Evolutionary conservation across 2,888 invertebrate species (phyloP).

Genomic region (Fragum sueziense): DNA sequence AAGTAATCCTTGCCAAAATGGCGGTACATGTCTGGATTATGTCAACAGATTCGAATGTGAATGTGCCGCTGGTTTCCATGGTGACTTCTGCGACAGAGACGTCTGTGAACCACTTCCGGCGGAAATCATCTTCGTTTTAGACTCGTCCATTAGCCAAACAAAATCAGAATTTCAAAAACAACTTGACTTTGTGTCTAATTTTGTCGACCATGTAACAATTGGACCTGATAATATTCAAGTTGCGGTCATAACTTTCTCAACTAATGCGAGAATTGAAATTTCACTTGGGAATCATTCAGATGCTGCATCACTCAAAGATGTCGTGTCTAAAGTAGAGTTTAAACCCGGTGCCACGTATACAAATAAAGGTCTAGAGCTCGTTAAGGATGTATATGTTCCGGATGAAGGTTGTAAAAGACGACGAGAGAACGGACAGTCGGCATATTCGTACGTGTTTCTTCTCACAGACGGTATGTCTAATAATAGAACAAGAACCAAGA

Average conservation of each 20-base stretch:
- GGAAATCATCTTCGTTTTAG: conserved; percentile 41
- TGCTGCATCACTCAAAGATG: conserved; percentile 17
- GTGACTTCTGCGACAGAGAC: conserved; percentile 30
- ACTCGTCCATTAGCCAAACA: conserved; percentile 38
- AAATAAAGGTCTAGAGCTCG: conserved; percentile 28
- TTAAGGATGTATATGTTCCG: not conserved
- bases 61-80: conserved; percentile 13
- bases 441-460: conserved; percentile 17
- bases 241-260: conserved; percentile 35
- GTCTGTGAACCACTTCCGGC: conserved; percentile 41
- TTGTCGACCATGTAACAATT: conserved; percentile 23
- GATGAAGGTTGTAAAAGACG: not conserved
- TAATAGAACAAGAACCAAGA: conserved; percentile 20
- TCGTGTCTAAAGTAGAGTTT: conserved; percentile 19
- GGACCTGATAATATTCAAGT: conserved; percentile 30
- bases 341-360: conserved; percentile 30
- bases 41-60: conserved; percentile 25
- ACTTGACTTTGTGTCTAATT: conserved; percentile 30
- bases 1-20: conserved; percentile 28
- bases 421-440: conserved; percentile 20
- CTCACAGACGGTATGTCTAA: conserved; percentile 40
- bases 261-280: conserved; percentile 24
- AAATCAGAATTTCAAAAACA: conserved; percentile 29
- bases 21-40: conserved; percentile 19
- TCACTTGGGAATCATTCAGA: conserved; percentile 19